These are phyloP conservation scores for Staurois parvus DNA, from an alignment of 2,797 vertebrate genomes.

Conservation along the genomic window DNA sequence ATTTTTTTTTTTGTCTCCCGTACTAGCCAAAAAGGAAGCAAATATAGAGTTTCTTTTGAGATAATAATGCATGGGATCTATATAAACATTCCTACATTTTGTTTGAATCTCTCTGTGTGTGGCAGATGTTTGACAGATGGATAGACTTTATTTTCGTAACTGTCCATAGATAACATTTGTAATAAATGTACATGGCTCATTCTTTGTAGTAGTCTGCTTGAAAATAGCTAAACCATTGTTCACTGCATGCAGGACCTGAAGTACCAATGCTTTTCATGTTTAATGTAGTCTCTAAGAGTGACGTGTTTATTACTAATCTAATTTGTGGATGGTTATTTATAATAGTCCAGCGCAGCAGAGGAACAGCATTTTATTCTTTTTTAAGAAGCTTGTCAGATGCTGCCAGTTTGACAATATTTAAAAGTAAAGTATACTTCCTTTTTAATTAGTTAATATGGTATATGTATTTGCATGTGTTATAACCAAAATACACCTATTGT, in stretches of 20 bases:
- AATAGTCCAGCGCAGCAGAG: background rate
- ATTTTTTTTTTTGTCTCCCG: slow-evolving; percentile 56
- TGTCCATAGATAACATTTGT: no score
- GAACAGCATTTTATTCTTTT: background rate
- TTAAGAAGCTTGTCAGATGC: background rate
- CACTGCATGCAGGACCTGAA: slow-evolving; percentile 72
- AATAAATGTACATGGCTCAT: no score
- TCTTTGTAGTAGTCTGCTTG: slow-evolving; percentile 76
- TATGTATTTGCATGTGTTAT: background rate
- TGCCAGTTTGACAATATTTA: background rate
- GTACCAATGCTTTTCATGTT: slow-evolving; percentile 58
- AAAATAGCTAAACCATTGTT: slow-evolving; percentile 74
- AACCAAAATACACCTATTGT: no score
- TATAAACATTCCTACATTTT: slow-evolving; percentile 74
- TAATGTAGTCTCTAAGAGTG: background rate
- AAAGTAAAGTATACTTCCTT: background rate
- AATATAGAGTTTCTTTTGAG: slow-evolving; percentile 69
- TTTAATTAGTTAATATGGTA: background rate
- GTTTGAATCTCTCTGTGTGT: slow-evolving; percentile 72
- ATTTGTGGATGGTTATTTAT: slow-evolving; percentile 6
- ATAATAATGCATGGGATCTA: slow-evolving; percentile 74
- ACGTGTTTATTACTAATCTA: slow-evolving; percentile 32
- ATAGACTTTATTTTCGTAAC: slow-evolving; percentile 84
- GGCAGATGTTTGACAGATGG: slow-evolving; percentile 89
- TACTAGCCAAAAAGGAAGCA: slow-evolving; percentile 42